Percentiles rank a stretch among this genome's conserved stretches.
phyloP scores from a whole-genome alignment of 2,888 invertebrate species.

The Mythimna vitellina region DNA sequence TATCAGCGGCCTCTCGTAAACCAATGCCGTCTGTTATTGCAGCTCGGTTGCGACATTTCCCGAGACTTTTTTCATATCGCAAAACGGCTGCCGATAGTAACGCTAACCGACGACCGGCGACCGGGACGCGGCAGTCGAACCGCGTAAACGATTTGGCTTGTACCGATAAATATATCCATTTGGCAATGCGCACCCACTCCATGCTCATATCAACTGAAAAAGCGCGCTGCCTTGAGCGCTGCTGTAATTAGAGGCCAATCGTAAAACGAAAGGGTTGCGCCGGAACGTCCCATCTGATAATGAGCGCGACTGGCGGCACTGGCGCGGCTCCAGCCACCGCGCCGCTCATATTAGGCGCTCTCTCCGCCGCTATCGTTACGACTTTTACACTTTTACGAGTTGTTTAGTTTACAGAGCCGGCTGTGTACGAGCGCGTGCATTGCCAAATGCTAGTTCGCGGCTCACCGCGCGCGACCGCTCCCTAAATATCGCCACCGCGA shows the following conservation, averaged over 20 bases:
- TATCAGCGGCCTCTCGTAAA: conserved; percentile 89
- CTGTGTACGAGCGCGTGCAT: conserved; percentile 80
- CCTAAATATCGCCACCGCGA: conserved; percentile 84
- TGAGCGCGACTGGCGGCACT: conserved; percentile 89
- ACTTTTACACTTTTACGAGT: conserved; percentile 91
- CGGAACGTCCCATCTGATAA: conserved; percentile 89
- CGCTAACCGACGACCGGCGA: conserved; percentile 73
- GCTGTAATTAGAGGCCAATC: conserved; percentile 90
- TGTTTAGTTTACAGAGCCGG: conserved; percentile 88
- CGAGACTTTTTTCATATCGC: conserved; percentile 87
- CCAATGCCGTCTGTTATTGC: conserved; percentile 87
- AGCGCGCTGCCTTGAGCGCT: conserved; percentile 87
- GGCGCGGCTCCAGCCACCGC: conserved; percentile 85
- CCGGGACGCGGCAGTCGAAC: conserved; percentile 77
- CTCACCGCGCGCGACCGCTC: conserved; percentile 86
- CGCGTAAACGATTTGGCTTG: conserved; percentile 83
- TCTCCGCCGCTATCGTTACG: conserved; percentile 87
- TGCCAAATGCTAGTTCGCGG: conserved; percentile 90
- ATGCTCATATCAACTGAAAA: conserved; percentile 84
- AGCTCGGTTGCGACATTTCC: conserved; percentile 81
- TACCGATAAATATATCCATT: conserved; percentile 87
- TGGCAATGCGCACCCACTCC: conserved; percentile 81
- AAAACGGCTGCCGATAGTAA: conserved; percentile 76
- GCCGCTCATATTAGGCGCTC: conserved; percentile 88
- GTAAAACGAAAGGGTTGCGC: conserved; percentile 90